A percentile compares a stretch with the other conserved stretches of the same genome.
These are phyloP conservation scores for Caradrina kadenii DNA, from an alignment of 2,888 invertebrate genomes.

Conservation along the genomic window DNA sequence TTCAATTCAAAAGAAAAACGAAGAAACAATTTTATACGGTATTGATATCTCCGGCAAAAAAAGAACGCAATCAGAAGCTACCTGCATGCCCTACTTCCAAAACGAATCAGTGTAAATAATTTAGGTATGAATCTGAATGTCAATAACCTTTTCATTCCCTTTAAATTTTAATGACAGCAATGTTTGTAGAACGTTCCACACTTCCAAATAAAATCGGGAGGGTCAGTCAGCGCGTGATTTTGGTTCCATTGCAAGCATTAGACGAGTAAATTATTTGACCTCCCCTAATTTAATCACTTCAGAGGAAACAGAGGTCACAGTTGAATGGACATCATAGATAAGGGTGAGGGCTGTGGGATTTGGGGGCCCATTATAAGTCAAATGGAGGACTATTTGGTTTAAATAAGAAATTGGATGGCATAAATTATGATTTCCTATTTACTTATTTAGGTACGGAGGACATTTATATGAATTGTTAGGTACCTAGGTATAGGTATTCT, in stretches of 20 bases:
- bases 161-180: slow-evolving; percentile 8
- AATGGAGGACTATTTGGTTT: slow-evolving; percentile 68
- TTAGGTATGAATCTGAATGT: slow-evolving; percentile 6
- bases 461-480: neutral
- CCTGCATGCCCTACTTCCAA: neutral
- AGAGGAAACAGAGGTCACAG: slow-evolving; percentile 56
- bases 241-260: slow-evolving; percentile 69
- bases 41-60: neutral
- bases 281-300: slow-evolving; percentile 61
- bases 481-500: no score
- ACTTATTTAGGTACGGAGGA: slow-evolving; percentile 25
- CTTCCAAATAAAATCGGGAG: slow-evolving; percentile 39
- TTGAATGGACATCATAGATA: slow-evolving; percentile 50
- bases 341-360: slow-evolving; percentile 67
- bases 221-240: slow-evolving; percentile 72
- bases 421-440: slow-evolving; percentile 42
- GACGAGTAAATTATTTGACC: slow-evolving; percentile 52
- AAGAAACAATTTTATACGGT: neutral
- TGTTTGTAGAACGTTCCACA: slow-evolving; percentile 33
- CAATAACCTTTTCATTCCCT: slow-evolving; percentile 49
- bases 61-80: slow-evolving; percentile 2
- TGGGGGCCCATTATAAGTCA: slow-evolving; percentile 63
- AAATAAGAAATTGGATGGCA: slow-evolving; percentile 73
- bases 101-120: neutral
- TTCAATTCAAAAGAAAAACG: no score